These are phyloP conservation scores for Halictus ligatus DNA, from an alignment of 2,888 invertebrate genomes.

Conservation along the genomic window DNA sequence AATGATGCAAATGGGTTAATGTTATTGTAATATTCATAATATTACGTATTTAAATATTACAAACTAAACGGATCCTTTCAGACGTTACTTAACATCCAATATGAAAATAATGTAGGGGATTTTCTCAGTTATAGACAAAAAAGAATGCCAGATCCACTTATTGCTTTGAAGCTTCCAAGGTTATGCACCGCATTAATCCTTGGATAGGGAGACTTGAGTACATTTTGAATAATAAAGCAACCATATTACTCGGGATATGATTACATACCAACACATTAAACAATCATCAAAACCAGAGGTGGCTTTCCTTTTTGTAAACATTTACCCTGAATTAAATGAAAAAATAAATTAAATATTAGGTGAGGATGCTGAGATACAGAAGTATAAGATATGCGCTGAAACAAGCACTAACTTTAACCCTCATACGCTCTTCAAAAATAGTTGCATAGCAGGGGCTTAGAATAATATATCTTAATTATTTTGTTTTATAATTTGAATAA, in stretches of 20 bases:
- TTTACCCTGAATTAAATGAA: neutral
- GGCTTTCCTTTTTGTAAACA: neutral
- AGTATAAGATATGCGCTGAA: neutral
- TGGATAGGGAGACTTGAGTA: neutral
- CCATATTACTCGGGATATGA: neutral
- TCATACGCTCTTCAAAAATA: neutral
- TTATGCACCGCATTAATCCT: neutral
- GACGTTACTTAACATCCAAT: neutral
- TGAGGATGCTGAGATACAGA: neutral
- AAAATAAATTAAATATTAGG: neutral
- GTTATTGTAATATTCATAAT: neutral
- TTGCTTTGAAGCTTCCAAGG: constrained; percentile 1
- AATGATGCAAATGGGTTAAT: neutral
- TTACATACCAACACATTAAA: neutral
- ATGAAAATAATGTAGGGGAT: neutral
- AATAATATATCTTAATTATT: neutral
- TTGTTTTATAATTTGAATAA: neutral
- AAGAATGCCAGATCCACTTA: neutral
- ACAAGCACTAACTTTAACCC: neutral
- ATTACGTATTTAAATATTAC: neutral
- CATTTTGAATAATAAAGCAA: neutral
- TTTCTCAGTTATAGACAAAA: too few species aligned
- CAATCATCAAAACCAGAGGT: neutral
- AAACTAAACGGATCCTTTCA: neutral
- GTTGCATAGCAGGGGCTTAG: neutral